Conservation (phyloP, 2,888 invertebrate genomes). For the Scrobipalpa costella region DNA sequence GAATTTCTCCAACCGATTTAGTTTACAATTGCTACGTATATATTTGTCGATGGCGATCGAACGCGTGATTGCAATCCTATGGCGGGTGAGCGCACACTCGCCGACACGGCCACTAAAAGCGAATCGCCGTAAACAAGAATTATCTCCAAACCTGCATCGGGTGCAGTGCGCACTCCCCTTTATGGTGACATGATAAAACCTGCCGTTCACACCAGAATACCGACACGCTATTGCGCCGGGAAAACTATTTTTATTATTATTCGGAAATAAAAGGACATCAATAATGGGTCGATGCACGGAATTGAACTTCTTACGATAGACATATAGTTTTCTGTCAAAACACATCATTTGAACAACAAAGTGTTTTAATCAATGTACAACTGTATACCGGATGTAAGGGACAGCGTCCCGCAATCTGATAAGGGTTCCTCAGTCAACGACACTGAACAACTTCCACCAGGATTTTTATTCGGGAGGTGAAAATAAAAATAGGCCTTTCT, state of each 20-base stretch:
- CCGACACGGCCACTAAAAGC: conserved; percentile 73
- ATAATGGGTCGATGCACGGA: too few relatives aligned
- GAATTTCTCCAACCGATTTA: background rate
- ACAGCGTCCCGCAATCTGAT: too few relatives aligned
- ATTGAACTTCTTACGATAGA: too few relatives aligned
- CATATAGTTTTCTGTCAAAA: too few relatives aligned
- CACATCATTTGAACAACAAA: too few relatives aligned
- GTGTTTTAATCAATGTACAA: too few relatives aligned
- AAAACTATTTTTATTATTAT: conserved; percentile 36
- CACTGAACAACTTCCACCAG: too few relatives aligned
- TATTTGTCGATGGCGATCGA: conserved; percentile 16
- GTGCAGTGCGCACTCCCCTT: conserved; percentile 75
- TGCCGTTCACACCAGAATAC: conserved; percentile 33
- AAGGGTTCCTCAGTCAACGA: too few relatives aligned
- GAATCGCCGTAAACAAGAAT: conserved; percentile 78
- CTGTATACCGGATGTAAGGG: too few relatives aligned
- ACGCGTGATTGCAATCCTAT: conserved; percentile 51
- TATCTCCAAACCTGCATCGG: conserved; percentile 73
- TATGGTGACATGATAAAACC: conserved; percentile 73
- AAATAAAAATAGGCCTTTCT: too few relatives aligned
- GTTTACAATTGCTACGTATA: background rate
- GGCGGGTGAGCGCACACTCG: conserved; percentile 45
- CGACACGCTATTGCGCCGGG: background rate
- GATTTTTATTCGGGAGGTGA: too few relatives aligned
- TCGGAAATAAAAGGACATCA: background rate